Evolutionary conservation across 2,888 invertebrate species (phyloP).

Genomic region (Laothoe populi): DNA sequence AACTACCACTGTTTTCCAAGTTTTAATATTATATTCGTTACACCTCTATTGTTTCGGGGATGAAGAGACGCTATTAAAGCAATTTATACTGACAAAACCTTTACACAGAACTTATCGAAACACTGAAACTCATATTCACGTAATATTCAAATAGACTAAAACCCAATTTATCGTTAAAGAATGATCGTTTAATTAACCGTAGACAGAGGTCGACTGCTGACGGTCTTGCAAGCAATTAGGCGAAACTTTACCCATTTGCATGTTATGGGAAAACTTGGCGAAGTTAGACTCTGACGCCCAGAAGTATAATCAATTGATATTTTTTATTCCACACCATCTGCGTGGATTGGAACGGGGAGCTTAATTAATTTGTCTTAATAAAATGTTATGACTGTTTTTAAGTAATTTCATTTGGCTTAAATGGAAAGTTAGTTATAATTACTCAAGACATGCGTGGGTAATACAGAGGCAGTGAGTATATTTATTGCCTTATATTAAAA

Average conservation of each 20-base stretch:
- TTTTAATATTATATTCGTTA: too few relatives aligned
- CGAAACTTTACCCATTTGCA: conserved; percentile 77
- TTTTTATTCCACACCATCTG: conserved; percentile 63
- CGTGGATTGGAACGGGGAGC: conserved; percentile 35
- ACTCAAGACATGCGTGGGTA: not conserved
- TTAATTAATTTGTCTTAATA: not conserved
- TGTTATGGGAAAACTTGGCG: conserved; percentile 76
- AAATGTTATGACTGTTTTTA: not conserved
- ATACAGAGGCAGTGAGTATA: too few relatives aligned
- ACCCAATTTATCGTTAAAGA: conserved; percentile 29
- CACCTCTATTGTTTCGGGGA: too few relatives aligned
- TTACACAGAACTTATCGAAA: not conserved
- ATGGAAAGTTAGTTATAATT: not conserved
- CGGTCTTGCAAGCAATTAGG: conserved; percentile 67
- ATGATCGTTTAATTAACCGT: conserved; percentile 61
- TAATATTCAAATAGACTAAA: too few relatives aligned
- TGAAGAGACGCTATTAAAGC: too few relatives aligned
- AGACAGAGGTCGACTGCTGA: conserved; percentile 45
- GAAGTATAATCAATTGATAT: conserved; percentile 61
- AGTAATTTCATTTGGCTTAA: not conserved
- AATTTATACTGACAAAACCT: too few relatives aligned
- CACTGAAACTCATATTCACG: not conserved
- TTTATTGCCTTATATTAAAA: too few relatives aligned
- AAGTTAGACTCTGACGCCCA: conserved; percentile 41
- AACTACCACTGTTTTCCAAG: too few relatives aligned